phyloP scores from a whole-genome alignment of 1,140 invertebrate species.

The Caenorhabditis brenneri region DNA sequence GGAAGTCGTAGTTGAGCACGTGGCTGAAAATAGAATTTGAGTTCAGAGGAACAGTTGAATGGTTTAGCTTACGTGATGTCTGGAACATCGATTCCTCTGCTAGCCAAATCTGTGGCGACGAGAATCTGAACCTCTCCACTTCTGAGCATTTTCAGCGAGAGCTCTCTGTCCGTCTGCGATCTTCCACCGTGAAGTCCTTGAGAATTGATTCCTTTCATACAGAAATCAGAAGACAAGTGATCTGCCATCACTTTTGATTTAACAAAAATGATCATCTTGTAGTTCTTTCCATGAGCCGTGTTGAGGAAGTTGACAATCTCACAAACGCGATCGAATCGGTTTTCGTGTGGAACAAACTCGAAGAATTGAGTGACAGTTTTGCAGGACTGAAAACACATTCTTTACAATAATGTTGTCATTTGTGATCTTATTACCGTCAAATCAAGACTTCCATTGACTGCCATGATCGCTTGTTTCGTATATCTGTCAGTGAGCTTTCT shows the following conservation, averaged over 20 bases:
- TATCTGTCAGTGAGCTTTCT: slow-evolving; percentile 84
- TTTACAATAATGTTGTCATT: not conserved
- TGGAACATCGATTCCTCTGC: slow-evolving; percentile 79
- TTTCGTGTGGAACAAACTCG: slow-evolving; percentile 35
- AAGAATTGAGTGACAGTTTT: slow-evolving; percentile 45
- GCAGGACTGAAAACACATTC: slow-evolving; percentile 71
- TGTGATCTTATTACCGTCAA: slow-evolving; percentile 81
- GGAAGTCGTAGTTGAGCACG: slow-evolving; percentile 93
- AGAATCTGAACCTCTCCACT: slow-evolving; percentile 80
- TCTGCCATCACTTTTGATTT: slow-evolving; percentile 52
- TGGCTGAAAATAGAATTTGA: slow-evolving; percentile 66
- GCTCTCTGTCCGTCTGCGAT: slow-evolving; percentile 47
- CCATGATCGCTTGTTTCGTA: slow-evolving; percentile 84
- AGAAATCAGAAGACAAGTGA: slow-evolving; percentile 51
- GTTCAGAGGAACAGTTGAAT: too few relatives aligned
- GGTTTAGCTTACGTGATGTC: slow-evolving; percentile 42
- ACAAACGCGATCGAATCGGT: slow-evolving; percentile 26
- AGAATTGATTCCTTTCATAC: slow-evolving; percentile 48
- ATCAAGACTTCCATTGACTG: slow-evolving; percentile 89
- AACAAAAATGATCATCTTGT: slow-evolving; percentile 54
- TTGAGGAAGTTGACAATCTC: slow-evolving; percentile 46
- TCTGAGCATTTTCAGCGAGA: slow-evolving; percentile 76
- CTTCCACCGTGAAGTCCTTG: slow-evolving; percentile 51
- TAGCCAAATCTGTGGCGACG: slow-evolving; percentile 92
- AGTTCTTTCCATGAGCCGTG: not conserved